These are phyloP conservation scores for Campylomormyrus tamandua DNA, from an alignment of 2,113 vertebrate genomes.

Conservation along the genomic window DNA sequence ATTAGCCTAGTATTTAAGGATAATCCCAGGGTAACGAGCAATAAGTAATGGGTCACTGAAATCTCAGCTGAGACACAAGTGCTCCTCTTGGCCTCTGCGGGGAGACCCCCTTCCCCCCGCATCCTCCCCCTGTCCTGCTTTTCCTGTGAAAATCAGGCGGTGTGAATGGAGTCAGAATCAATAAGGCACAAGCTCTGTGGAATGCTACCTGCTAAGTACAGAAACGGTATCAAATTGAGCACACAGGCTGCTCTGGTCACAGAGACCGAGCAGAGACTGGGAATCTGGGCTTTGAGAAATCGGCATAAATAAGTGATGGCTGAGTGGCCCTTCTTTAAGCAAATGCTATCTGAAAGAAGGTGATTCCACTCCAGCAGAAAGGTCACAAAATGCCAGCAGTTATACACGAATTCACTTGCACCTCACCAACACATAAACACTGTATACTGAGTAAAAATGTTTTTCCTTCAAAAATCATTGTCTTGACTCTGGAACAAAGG, in stretches of 20 bases:
- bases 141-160: neutral
- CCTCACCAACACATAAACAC: neutral
- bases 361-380: neutral
- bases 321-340: neutral
- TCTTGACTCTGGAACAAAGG: neutral
- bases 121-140: neutral
- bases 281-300: neutral
- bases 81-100: neutral
- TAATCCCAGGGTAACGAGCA: neutral
- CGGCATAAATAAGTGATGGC: neutral
- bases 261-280: neutral
- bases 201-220: neutral
- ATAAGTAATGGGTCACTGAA: neutral
- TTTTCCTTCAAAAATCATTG: neutral
- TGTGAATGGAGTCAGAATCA: conserved; percentile 2
- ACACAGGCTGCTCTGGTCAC: neutral
- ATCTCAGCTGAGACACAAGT: neutral
- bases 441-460: neutral
- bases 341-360: neutral
- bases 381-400: neutral
- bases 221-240: neutral
- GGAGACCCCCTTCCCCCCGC: neutral
- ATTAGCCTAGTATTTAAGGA: neutral
- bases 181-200: neutral
- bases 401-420: neutral